These are phyloP conservation scores for Nebria ingens DNA, from an alignment of 1,140 invertebrate genomes.

Conservation along the genomic window DNA sequence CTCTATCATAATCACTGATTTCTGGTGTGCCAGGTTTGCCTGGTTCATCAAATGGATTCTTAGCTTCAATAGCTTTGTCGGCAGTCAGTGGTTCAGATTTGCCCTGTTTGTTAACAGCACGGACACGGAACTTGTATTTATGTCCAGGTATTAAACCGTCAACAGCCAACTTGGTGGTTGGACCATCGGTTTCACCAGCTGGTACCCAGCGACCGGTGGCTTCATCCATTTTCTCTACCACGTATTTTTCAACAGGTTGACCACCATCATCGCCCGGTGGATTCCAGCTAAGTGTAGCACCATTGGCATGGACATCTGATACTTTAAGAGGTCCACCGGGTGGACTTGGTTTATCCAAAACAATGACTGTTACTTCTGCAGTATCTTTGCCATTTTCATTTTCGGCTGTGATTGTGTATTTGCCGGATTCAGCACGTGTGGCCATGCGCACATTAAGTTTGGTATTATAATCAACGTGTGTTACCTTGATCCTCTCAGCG, in stretches of 20 bases:
- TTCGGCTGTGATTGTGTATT: conserved; percentile 84
- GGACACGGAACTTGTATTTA: conserved; percentile 93
- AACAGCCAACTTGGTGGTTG: conserved; percentile 57
- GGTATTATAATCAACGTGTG: conserved; percentile 81
- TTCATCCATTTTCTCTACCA: conserved; percentile 92
- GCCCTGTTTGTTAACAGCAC: conserved; percentile 91
- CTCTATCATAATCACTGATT: conserved; percentile 83
- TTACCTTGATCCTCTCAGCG: conserved; percentile 60
- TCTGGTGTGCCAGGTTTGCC: conserved; percentile 79
- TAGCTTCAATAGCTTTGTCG: conserved; percentile 84
- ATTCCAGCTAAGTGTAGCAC: conserved; percentile 77
- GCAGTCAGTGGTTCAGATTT: conserved; percentile 88
- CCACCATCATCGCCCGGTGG: conserved; percentile 86
- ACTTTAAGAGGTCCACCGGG: conserved; percentile 89
- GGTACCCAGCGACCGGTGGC: conserved; percentile 86
- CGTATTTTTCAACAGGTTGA: conserved; percentile 79
- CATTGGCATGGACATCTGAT: conserved; percentile 73
- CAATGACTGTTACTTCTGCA: conserved; percentile 83
- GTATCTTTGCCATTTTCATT: conserved; percentile 89
- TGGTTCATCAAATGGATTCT: conserved; percentile 88
- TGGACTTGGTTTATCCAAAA: conserved; percentile 79
- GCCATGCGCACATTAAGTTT: conserved; percentile 78
- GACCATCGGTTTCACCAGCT: conserved; percentile 78
- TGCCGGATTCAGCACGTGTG: conserved; percentile 78
- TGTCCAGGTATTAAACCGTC: conserved; percentile 77